Conservation (phyloP, 2,797 vertebrate species). For the Macropus fuliginosus region DNA sequence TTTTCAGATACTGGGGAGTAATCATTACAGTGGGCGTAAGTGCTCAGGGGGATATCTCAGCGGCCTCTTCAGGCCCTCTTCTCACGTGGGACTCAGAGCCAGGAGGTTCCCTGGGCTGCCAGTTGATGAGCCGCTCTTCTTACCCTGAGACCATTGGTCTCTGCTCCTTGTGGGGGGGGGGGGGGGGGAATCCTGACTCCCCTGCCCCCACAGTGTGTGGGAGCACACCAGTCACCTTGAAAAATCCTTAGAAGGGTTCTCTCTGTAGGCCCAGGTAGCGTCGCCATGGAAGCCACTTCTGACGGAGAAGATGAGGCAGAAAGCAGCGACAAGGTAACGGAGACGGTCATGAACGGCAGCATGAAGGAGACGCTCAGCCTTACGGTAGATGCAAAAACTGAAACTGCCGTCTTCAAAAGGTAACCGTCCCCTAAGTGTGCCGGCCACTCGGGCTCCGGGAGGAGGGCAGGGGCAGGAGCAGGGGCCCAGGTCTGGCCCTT, state of each 20-base stretch:
- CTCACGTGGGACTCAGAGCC: neutral
- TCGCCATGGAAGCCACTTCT: constrained; percentile 88
- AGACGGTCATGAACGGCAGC: constrained; percentile 98
- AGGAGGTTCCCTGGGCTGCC: no score
- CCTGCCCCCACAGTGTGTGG: neutral
- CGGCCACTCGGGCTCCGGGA: neutral
- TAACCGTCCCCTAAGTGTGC: constrained; percentile 75
- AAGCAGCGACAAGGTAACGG: constrained; percentile 93
- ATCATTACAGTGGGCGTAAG: neutral
- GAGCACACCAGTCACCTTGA: no score
- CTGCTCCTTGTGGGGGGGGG: no score
- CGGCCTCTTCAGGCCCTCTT: no score
- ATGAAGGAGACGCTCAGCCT: constrained; percentile 99
- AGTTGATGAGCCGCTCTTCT: no score
- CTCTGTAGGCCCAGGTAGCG: constrained; percentile 80
- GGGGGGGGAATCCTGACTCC: neutral
- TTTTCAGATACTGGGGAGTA: neutral
- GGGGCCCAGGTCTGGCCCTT: neutral
- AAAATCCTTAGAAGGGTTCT: rapidly evolving
- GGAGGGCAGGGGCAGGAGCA: neutral
- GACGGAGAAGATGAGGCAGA: constrained; percentile 90
- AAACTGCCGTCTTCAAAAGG: constrained; percentile 99
- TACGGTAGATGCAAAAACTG: constrained; percentile 99
- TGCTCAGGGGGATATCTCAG: no score
- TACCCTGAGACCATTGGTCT: no score